Evolutionary conservation across 2,797 vertebrate species (phyloP).

Genomic region (Pristis pectinata): DNA sequence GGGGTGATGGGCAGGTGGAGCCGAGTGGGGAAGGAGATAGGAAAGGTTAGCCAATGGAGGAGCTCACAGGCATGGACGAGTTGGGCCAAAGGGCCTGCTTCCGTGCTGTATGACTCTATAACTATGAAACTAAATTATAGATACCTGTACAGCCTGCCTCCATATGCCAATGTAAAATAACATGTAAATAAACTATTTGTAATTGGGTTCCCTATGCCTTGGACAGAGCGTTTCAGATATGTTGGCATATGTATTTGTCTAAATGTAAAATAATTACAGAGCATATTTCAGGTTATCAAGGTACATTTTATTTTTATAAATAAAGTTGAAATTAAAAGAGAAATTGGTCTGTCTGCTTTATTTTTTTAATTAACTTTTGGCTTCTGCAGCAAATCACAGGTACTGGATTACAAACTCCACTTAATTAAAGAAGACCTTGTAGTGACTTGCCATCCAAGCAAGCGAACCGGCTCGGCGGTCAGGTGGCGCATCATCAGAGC

Average conservation of each 20-base stretch:
- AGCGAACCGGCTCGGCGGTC: too few species aligned
- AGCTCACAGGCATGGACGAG: too few species aligned
- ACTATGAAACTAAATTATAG: not conserved
- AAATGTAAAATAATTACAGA: not conserved
- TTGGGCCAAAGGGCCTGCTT: too few species aligned
- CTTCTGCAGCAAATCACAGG: not conserved
- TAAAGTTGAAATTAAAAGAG: not conserved
- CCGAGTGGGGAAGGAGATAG: too few species aligned
- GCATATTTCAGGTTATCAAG: not conserved
- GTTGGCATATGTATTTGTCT: not conserved
- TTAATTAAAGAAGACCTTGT: not conserved
- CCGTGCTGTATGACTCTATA: too few species aligned
- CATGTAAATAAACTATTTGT: not conserved
- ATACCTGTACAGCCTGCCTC: not conserved
- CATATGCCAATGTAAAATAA: not conserved
- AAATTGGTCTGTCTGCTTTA: not conserved
- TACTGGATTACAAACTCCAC: not conserved
- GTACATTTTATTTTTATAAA: not conserved
- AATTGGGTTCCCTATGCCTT: not conserved
- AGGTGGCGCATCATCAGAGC: too few species aligned
- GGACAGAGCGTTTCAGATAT: not conserved
- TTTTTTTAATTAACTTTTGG: not conserved
- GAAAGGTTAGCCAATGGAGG: too few species aligned
- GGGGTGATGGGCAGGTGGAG: too few species aligned
- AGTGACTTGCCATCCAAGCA: too few species aligned